Evolutionary conservation across 2,888 invertebrate genomes (phyloP).

Genomic region (Phaedon cochleariae): DNA sequence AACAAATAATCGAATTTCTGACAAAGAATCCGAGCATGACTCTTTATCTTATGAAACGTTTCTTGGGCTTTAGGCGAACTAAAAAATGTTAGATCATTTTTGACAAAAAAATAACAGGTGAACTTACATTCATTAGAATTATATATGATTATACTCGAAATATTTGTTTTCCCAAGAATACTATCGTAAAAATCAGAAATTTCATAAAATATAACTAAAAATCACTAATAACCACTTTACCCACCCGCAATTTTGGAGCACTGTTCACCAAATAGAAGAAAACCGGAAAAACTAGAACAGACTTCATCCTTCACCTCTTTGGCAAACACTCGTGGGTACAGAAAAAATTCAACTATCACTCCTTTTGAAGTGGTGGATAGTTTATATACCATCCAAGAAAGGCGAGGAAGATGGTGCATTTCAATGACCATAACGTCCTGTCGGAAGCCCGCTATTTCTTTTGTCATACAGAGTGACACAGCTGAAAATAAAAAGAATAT

Average conservation of each 20-base stretch:
- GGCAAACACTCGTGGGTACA: constrained; percentile 16
- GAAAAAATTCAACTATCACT: constrained; percentile 44
- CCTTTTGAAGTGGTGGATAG: constrained; percentile 43
- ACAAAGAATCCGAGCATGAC: no score
- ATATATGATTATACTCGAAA: no score
- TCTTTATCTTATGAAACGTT: no score
- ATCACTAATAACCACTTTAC: constrained; percentile 33
- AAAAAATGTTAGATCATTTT: no score
- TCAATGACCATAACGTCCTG: constrained; percentile 38
- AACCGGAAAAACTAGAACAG: constrained; percentile 47
- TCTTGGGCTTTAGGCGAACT: no score
- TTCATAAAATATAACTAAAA: background rate
- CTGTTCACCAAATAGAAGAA: constrained; percentile 52
- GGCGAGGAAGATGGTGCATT: constrained; percentile 31
- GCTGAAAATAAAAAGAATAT: background rate
- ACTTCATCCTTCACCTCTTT: constrained; percentile 47
- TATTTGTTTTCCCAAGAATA: no score
- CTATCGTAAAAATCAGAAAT: no score
- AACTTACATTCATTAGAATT: no score
- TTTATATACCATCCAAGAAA: constrained; percentile 50
- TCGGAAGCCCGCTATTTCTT: constrained; percentile 33
- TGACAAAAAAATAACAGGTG: no score
- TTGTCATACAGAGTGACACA: constrained; percentile 22
- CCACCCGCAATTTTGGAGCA: constrained; percentile 57
- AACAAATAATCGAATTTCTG: no score